A percentile compares a stretch with the other conserved stretches of the same genome.
These are phyloP conservation scores for Penelope pileata DNA, from an alignment of 2,113 vertebrate species.

Conservation along the genomic window DNA sequence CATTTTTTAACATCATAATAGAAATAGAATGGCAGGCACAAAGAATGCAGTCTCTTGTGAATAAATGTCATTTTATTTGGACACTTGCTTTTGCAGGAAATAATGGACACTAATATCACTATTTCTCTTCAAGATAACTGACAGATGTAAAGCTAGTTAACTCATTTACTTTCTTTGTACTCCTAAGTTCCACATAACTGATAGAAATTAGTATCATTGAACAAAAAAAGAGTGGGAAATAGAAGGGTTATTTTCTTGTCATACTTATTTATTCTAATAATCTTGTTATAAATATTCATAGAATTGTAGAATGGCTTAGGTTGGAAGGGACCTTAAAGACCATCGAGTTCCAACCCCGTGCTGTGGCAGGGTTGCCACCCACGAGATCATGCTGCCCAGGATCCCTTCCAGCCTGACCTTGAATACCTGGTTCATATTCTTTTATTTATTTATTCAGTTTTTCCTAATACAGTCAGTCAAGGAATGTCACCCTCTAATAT, in stretches of 20 bases:
- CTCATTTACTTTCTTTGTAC: not conserved
- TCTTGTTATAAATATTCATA: not conserved
- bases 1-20: not conserved
- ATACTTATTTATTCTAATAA: not conserved
- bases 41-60: not conserved
- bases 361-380: no score
- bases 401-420: no score
- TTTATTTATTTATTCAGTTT: no score
- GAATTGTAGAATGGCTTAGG: no score
- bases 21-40: not conserved
- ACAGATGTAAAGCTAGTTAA: not conserved
- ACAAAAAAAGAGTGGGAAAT: not conserved
- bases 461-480: not conserved
- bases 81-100: not conserved
- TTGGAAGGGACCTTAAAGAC: no score
- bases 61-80: not conserved
- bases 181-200: not conserved
- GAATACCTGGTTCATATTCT: no score
- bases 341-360: no score
- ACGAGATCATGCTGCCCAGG: no score
- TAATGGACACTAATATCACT: not conserved
- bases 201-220: not conserved
- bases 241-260: not conserved
- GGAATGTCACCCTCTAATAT: not conserved
- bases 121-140: not conserved